phyloP scores from a whole-genome alignment of 92 coral and sea anemone species.

The Epizoanthus stellaris region DNA sequence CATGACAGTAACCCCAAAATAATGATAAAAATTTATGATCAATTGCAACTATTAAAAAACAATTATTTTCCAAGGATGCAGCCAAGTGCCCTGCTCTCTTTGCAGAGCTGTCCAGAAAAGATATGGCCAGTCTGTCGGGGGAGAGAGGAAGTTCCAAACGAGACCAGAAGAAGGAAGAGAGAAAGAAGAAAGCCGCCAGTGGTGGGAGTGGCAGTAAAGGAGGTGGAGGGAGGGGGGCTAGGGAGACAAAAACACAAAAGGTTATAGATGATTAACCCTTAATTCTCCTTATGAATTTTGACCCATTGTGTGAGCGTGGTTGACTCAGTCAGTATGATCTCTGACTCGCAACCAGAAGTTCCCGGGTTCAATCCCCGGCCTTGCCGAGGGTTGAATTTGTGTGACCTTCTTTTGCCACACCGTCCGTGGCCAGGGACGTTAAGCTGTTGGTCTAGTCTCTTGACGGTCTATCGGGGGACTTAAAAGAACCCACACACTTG shows the following conservation, averaged over 20 bases:
- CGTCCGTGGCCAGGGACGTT: no score
- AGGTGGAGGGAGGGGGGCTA: constrained; percentile 86
- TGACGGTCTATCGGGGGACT: no score
- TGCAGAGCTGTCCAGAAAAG: constrained; percentile 91
- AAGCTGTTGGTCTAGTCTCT: no score
- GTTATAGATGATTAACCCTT: constrained; percentile 30
- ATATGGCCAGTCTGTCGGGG: constrained; percentile 81
- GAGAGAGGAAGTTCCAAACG: constrained; percentile 74
- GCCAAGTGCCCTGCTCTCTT: constrained; percentile 88
- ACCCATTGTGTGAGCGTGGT: not conserved
- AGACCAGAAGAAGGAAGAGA: constrained; percentile 87
- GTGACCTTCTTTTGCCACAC: no score
- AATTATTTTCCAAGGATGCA: constrained; percentile 68
- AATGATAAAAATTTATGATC: no score
- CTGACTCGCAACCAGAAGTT: no score
- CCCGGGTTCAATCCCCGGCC: no score
- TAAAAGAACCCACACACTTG: no score
- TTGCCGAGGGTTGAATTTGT: no score
- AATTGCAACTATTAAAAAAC: not conserved
- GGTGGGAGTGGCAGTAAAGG: constrained; percentile 88
- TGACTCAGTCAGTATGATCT: no score
- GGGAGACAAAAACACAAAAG: constrained; percentile 95
- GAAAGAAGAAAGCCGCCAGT: constrained; percentile 82
- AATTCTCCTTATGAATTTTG: not conserved
- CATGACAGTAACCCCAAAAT: no score